Evolutionary conservation across 2,113 vertebrate genomes (phyloP), one percentile per base, ranked within the genome.

Genomic region (Casuarius casuarius): DNA sequence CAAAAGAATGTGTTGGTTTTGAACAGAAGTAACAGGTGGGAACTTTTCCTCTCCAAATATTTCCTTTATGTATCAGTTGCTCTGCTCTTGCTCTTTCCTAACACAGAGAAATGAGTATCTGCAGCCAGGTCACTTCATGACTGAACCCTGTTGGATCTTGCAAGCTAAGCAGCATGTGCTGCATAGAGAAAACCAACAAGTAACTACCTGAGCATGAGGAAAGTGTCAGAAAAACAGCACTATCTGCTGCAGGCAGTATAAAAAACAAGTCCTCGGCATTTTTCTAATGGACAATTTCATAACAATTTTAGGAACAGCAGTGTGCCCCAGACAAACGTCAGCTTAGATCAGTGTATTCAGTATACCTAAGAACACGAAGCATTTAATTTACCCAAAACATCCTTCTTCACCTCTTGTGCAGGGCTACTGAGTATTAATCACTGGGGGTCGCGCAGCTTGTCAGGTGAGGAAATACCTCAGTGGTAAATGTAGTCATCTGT

Each of bases 21-120:
- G 91, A 92, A 71, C 71, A 80, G 81, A 94, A 95, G 46, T 87
- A 89, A 90, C 56, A 87, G 82, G 95, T 72, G 82, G 84, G 89
- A 95, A 90, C 59, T 90, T 91, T 63, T 84, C 86, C 84, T 90
- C 92, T 91, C 87, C 71, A 95, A 95, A 83, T 93, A 96, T 83
- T 94, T 95, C 75, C 93, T 67, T 79, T 83, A 2, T 25, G 35
- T 51, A 65, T 62, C 38, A 67, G n/a, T 58, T 1, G 0, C 49
- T 84, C 84, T 84, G 20, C 40, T 81, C 76, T 44, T 48, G 25
- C 9, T 75, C 42, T 89, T 95, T 92, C 87, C 29, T 84, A 92
- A 52, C 56, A 58, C 35, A 58, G 25, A 86, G 46, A 80, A 73
- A 89, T 81, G 18, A 48, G 84, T 92, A 76, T 66, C 48, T 82